Conservation (phyloP, 2,797 vertebrate genomes). For the Telmatherina bonti region DNA sequence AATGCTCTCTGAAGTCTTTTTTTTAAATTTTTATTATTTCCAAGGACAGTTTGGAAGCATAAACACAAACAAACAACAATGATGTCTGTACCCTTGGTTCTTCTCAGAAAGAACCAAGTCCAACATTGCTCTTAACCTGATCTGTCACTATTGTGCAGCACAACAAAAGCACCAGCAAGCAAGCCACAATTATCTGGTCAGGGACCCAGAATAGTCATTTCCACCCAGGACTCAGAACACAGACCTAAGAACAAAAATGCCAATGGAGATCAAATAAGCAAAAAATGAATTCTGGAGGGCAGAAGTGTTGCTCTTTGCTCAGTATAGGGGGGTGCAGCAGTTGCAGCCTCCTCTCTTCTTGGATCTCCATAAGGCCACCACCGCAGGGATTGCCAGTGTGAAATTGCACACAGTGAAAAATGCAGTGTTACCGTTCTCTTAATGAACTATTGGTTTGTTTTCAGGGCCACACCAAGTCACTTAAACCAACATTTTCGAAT, state of each 20-base stretch:
- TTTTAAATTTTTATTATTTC: too few relatives aligned
- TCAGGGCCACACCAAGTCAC: conserved; percentile 37
- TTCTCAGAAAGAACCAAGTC: conserved; percentile 19
- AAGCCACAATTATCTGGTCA: conserved; percentile 71
- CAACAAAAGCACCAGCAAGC: conserved; percentile 59
- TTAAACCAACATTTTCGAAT: conserved; percentile 16
- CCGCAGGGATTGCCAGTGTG: conserved; percentile 65
- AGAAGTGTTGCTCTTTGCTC: conserved; percentile 32
- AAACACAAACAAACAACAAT: neutral
- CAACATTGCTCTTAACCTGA: conserved; percentile 37
- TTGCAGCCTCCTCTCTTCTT: conserved; percentile 55
- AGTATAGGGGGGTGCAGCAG: conserved; percentile 28
- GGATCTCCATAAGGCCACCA: conserved; percentile 65
- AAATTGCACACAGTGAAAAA: conserved; percentile 61
- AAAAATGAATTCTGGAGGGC: conserved; percentile 46
- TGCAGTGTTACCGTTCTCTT: conserved; percentile 56
- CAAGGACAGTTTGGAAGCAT: neutral
- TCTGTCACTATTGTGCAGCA: conserved; percentile 57
- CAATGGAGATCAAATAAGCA: conserved; percentile 57
- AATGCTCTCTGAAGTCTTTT: neutral
- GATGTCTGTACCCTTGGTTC: neutral
- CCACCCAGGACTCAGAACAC: conserved; percentile 61
- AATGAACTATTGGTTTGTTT: conserved; percentile 66
- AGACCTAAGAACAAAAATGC: conserved; percentile 78
- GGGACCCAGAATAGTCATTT: conserved; percentile 55